A percentile compares a stretch with the other conserved stretches of the same genome.
Evolutionary conservation across 2,888 invertebrate genomes (phyloP).

Genomic region (Acheta domesticus): DNA sequence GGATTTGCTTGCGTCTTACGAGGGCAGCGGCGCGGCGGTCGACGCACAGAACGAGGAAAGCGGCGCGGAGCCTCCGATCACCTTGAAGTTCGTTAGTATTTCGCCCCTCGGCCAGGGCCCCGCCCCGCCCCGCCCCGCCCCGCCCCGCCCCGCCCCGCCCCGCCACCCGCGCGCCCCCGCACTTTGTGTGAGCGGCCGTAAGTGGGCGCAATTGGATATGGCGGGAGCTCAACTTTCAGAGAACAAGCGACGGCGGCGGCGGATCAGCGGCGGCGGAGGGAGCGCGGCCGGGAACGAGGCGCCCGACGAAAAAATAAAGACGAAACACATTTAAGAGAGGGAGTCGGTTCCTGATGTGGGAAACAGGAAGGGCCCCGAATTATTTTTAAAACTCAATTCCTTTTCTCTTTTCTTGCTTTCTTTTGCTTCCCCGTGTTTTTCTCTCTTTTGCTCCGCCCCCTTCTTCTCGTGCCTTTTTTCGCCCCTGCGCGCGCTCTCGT

Average conservation of each 20-base stretch:
- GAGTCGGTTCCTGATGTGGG: slow-evolving; percentile 7
- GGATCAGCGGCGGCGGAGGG: neutral
- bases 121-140: no score
- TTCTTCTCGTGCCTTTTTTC: no score
- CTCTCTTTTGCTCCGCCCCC: no score
- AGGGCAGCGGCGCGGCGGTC: no score
- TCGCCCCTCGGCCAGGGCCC: no score
- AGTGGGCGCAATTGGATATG: neutral
- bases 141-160: no score
- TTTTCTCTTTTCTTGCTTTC: neutral
- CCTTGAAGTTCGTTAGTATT: no score
- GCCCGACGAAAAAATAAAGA: slow-evolving; percentile 3
- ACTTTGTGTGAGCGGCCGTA: neutral
- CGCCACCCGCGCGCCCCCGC: no score
- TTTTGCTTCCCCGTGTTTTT: neutral
- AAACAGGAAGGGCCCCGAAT: neutral
- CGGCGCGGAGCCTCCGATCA: no score
- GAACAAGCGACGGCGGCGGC: neutral
- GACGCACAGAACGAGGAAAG: no score
- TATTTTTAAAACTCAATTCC: slow-evolving; percentile 18
- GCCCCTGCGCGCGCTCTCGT: no score
- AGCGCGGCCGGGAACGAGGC: neutral
- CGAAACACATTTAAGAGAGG: slow-evolving; percentile 7
- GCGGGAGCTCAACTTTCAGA: neutral
- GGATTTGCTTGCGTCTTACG: no score